These are phyloP conservation scores for Pterocles gutturalis DNA, from an alignment of 2,113 vertebrate species.

Conservation along the genomic window DNA sequence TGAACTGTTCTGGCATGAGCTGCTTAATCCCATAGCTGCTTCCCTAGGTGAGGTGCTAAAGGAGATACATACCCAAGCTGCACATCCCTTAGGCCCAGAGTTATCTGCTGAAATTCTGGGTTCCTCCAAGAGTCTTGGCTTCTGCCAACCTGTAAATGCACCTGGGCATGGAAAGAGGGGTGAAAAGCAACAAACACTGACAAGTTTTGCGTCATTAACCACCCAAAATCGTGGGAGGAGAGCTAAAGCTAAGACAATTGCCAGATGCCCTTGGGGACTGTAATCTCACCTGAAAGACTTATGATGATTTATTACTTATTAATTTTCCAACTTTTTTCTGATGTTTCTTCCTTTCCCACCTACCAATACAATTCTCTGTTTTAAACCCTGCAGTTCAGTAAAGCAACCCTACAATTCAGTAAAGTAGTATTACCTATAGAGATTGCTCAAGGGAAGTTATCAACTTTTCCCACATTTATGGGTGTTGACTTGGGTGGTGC, in stretches of 20 bases:
- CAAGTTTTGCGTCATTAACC: not conserved
- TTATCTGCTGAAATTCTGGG: not conserved
- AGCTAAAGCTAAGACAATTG: not conserved
- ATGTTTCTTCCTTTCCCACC: not conserved
- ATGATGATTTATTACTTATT: not conserved
- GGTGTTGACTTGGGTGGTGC: not conserved
- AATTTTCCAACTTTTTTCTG: not conserved
- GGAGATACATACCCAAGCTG: not conserved
- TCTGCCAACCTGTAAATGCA: not conserved
- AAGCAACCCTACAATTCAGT: not conserved
- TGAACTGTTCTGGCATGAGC: not conserved
- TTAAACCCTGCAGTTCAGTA: not conserved
- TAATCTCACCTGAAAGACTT: not conserved
- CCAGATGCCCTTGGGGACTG: not conserved
- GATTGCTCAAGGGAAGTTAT: not conserved
- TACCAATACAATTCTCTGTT: not conserved
- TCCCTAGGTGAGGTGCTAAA: not conserved
- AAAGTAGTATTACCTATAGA: not conserved
- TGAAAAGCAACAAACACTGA: not conserved
- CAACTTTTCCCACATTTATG: not conserved
- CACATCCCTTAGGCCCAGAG: not conserved
- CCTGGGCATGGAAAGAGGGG: not conserved
- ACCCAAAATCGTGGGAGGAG: not conserved
- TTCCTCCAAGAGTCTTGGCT: not conserved
- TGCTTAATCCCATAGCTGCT: fast-evolving